A percentile compares a stretch with the other conserved stretches of the same genome.
Conservation (phyloP, 35 echinoderm and acorn worm genomes). For the Apostichopus parvimensis region DNA sequence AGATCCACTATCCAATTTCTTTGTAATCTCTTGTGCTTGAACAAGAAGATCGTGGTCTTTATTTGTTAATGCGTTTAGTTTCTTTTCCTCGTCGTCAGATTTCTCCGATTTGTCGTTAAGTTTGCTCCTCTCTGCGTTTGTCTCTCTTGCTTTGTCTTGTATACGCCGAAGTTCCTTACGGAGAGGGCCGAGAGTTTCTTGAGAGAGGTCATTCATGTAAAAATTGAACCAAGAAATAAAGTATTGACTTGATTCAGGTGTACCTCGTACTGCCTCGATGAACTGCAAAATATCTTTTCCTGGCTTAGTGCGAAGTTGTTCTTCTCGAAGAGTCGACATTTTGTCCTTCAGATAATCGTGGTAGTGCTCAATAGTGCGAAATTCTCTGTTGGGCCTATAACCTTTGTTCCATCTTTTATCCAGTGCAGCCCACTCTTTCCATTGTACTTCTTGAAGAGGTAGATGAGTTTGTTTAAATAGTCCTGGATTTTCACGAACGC, state of each 20-base stretch:
- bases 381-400: too few species aligned
- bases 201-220: conserved; percentile 23
- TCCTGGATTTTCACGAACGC: background rate
- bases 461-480: background rate
- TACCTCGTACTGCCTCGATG: background rate
- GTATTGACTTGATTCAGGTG: background rate
- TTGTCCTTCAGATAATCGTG: background rate
- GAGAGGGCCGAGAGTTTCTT: conserved; percentile 10
- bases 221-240: conserved; percentile 32
- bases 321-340: background rate
- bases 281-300: background rate
- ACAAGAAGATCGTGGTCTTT: background rate
- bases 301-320: background rate
- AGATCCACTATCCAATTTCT: conserved; percentile 9
- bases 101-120: background rate
- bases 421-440: conserved; percentile 11
- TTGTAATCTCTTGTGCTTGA: conserved; percentile 24
- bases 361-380: conserved; percentile 7
- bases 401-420: conserved; percentile 16
- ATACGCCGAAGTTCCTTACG: conserved; percentile 5
- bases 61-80: background rate
- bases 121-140: background rate
- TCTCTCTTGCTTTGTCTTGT: conserved; percentile 3
- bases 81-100: background rate
- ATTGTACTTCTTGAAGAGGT: conserved; percentile 5